Conservation (phyloP, 2,888 invertebrate genomes). For the Trachelus iudaicus region DNA sequence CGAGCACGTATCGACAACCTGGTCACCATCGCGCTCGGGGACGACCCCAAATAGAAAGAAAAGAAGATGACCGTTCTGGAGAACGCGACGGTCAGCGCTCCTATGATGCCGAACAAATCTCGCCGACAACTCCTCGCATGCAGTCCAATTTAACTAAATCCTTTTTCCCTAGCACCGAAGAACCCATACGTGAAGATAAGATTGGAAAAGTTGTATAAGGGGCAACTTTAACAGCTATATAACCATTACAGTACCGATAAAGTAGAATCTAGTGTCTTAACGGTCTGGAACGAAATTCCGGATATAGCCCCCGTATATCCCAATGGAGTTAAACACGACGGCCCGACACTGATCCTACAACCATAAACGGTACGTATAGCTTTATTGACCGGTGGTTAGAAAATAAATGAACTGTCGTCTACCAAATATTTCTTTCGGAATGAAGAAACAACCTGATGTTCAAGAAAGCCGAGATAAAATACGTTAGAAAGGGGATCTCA, state of each 20-base stretch:
- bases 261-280: constrained; percentile 64
- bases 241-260: constrained; percentile 63
- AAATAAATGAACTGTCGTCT: background rate
- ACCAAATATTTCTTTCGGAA: background rate
- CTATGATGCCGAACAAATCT: constrained; percentile 58
- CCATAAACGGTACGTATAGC: constrained; percentile 3
- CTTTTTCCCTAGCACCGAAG: constrained; percentile 47
- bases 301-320: constrained; percentile 59
- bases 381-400: constrained; percentile 2
- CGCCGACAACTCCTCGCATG: constrained; percentile 47
- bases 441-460: background rate
- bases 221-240: constrained; percentile 63
- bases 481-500: background rate
- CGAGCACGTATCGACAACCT: constrained; percentile 55
- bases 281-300: constrained; percentile 61
- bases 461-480: background rate
- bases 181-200: constrained; percentile 67
- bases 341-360: constrained; percentile 18
- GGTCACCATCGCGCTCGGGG: constrained; percentile 46
- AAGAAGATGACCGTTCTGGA: constrained; percentile 20
- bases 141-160: constrained; percentile 68
- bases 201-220: constrained; percentile 70
- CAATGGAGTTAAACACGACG: constrained; percentile 58
- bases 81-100: constrained; percentile 48
- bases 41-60: constrained; percentile 42